Evolutionary conservation across 1,140 invertebrate genomes (phyloP).

Genomic region (Hyles vespertilio): DNA sequence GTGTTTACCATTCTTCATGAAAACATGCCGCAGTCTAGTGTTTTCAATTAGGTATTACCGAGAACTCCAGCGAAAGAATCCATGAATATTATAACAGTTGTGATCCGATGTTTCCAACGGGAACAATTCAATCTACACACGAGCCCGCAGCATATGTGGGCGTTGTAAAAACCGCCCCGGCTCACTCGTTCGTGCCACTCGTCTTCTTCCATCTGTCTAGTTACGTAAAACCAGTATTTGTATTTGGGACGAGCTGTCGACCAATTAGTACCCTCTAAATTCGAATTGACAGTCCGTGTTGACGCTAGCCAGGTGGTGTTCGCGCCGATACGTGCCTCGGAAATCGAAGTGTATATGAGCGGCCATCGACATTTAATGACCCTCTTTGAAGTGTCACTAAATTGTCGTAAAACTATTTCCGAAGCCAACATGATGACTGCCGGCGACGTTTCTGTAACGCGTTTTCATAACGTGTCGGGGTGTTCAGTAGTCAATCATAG

Average conservation of each 20-base stretch:
- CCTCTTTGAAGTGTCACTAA: slow-evolving; percentile 66
- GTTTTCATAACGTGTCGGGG: slow-evolving; percentile 44
- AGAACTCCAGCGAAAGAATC: background rate
- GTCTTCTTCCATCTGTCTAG: slow-evolving; percentile 15
- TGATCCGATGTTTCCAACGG: slow-evolving; percentile 3
- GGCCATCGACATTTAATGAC: slow-evolving; percentile 57
- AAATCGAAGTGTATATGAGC: slow-evolving; percentile 42
- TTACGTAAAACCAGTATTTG: slow-evolving; percentile 34
- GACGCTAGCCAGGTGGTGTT: slow-evolving; percentile 57
- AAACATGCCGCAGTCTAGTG: too few relatives aligned
- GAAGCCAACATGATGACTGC: slow-evolving; percentile 32
- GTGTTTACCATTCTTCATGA: too few relatives aligned
- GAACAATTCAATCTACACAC: slow-evolving; percentile 4
- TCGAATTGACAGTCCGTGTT: slow-evolving; percentile 63
- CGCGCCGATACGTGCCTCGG: slow-evolving; percentile 30
- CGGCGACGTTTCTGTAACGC: slow-evolving; percentile 30
- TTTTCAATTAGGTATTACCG: slow-evolving; percentile 3
- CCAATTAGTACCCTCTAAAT: slow-evolving; percentile 55
- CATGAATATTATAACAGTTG: slow-evolving; percentile 5
- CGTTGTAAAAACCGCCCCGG: background rate
- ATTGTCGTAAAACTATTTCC: slow-evolving; percentile 59
- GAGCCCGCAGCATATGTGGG: background rate
- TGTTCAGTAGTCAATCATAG: slow-evolving; percentile 20
- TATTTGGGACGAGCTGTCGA: slow-evolving; percentile 48
- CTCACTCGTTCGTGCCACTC: slow-evolving; percentile 3